Conservation (phyloP, 2,113 vertebrate genomes). For the Morone saxatilis region DNA sequence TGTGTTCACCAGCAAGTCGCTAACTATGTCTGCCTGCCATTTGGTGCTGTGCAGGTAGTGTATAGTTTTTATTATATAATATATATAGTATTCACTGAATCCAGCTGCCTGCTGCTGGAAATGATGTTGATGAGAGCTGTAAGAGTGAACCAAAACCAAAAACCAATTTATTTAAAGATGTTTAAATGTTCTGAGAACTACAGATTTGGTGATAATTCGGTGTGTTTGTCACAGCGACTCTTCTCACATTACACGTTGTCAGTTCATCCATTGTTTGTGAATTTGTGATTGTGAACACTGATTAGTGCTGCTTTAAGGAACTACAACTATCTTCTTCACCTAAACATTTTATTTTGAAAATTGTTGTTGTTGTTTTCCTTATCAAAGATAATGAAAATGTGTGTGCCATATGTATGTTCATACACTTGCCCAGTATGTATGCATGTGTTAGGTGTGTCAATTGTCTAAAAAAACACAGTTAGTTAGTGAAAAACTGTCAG, state of each 20-base stretch:
- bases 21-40: neutral
- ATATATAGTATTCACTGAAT: neutral
- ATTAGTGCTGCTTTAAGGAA: neutral
- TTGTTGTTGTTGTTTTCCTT: neutral
- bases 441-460: constrained; percentile 1
- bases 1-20: neutral
- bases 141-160: neutral
- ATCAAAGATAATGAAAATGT: neutral
- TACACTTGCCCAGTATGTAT: neutral
- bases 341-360: neutral
- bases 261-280: neutral
- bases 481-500: neutral
- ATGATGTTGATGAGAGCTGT: too few relatives aligned
- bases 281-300: too few relatives aligned
- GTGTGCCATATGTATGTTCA: neutral
- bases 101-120: neutral
- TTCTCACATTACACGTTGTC: neutral
- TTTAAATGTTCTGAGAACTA: neutral
- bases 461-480: neutral
- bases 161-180: neutral
- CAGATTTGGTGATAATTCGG: neutral
- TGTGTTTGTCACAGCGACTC: neutral
- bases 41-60: neutral
- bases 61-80: neutral
- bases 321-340: neutral